Evolutionary conservation across 2,113 vertebrate genomes (phyloP).

Genomic region (Megaptera novaeangliae): DNA sequence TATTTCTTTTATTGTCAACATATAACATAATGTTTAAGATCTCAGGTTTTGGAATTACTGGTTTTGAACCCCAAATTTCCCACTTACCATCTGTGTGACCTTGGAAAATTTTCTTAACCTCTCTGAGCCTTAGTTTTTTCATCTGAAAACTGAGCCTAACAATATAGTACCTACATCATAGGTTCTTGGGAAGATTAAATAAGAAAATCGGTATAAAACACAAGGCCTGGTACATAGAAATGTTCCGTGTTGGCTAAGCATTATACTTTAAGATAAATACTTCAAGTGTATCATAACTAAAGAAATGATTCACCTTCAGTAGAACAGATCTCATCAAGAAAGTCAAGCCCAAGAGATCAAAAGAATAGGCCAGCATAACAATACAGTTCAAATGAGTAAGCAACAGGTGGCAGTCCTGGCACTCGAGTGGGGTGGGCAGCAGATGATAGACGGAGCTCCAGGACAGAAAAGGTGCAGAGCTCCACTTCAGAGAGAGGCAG

Average conservation of each 20-base stretch:
- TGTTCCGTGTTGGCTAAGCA: not conserved
- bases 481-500: not conserved
- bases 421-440: accelerated
- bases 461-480: no score
- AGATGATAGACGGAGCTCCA: not conserved
- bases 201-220: not conserved
- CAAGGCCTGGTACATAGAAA: not conserved
- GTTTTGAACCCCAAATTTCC: not conserved
- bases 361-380: not conserved
- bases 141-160: not conserved
- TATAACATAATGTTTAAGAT: not conserved
- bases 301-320: not conserved
- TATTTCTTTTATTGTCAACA: not conserved
- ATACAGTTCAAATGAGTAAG: not conserved
- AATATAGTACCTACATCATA: not conserved
- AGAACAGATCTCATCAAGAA: not conserved
- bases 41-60: not conserved
- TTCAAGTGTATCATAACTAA: not conserved
- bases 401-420: not conserved
- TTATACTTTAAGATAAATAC: not conserved
- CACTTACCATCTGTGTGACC: not conserved
- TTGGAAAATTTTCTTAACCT: not conserved
- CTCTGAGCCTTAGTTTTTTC: not conserved
- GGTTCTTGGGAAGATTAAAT: not conserved
- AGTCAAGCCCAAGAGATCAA: not conserved